Percentiles rank a stretch among this genome's conserved stretches.
These are phyloP conservation scores for Delphinus delphis DNA, from an alignment of 2,113 vertebrate species.

Conservation along the genomic window DNA sequence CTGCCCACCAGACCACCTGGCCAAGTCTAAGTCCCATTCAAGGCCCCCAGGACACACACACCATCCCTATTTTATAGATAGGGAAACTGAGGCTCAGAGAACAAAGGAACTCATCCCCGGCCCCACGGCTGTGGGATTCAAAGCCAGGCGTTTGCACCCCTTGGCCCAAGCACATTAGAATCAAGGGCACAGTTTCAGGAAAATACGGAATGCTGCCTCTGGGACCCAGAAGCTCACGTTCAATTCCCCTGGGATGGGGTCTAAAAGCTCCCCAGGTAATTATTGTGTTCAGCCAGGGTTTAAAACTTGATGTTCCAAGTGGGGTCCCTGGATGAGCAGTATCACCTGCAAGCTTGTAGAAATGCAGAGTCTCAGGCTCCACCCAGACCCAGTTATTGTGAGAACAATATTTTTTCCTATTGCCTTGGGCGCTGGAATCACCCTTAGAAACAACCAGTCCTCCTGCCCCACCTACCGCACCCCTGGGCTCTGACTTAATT, in stretches of 20 bases:
- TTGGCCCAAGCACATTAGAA: not conserved
- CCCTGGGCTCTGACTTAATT: not conserved
- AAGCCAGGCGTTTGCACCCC: not conserved
- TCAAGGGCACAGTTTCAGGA: not conserved
- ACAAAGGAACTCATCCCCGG: not conserved
- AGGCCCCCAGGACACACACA: not conserved
- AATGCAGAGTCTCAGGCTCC: not conserved
- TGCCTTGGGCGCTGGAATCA: not conserved
- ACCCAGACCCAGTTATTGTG: not conserved
- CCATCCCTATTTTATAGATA: not conserved
- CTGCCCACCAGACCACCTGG: not conserved
- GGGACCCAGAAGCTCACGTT: not conserved
- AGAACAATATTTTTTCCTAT: not conserved
- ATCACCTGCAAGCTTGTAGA: not conserved
- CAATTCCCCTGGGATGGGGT: not conserved
- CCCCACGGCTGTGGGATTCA: not conserved
- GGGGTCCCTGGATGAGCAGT: not conserved
- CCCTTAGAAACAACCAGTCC: not conserved
- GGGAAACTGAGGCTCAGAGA: not conserved
- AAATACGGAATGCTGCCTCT: not conserved
- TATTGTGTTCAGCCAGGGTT: not conserved
- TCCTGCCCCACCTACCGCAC: not conserved
- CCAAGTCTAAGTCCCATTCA: not conserved
- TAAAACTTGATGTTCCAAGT: not conserved
- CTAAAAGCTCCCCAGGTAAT: not conserved